These are phyloP conservation scores for Strix aluco DNA, from an alignment of 2,113 vertebrate genomes.

Conservation along the genomic window DNA sequence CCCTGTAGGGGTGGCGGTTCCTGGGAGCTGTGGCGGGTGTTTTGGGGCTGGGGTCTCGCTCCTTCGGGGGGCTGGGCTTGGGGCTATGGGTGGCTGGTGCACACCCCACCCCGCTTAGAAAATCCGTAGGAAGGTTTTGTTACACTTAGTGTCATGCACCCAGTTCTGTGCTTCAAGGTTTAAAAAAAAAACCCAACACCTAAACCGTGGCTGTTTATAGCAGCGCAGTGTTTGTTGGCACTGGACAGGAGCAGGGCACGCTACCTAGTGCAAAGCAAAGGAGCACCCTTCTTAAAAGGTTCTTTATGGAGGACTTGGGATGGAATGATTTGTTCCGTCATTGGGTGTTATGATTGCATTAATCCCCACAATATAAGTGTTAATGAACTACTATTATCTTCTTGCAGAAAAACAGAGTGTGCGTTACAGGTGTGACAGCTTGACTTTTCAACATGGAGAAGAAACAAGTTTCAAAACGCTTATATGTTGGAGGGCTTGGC, in stretches of 20 bases:
- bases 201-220: fast-evolving
- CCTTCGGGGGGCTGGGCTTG: too few relatives aligned
- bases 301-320: background rate
- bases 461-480: constrained; percentile 71
- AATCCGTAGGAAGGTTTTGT: fast-evolving
- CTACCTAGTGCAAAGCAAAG: fast-evolving
- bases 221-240: fast-evolving
- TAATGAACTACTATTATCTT: fast-evolving
- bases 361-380: fast-evolving
- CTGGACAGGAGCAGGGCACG: background rate
- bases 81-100: too few relatives aligned
- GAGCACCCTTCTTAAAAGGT: fast-evolving
- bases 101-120: background rate
- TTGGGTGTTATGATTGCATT: fast-evolving
- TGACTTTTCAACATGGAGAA: constrained; percentile 44
- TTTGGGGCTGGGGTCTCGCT: too few relatives aligned
- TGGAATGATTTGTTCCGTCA: fast-evolving
- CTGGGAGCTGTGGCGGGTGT: too few relatives aligned
- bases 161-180: fast-evolving
- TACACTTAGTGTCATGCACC: fast-evolving
- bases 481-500: constrained; percentile 89
- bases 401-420: fast-evolving
- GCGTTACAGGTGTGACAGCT: too few relatives aligned
- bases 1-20: too few relatives aligned
- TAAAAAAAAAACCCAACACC: fast-evolving